These are phyloP conservation scores for Procambarus clarkii DNA, from an alignment of 1,140 invertebrate genomes.

Conservation along the genomic window DNA sequence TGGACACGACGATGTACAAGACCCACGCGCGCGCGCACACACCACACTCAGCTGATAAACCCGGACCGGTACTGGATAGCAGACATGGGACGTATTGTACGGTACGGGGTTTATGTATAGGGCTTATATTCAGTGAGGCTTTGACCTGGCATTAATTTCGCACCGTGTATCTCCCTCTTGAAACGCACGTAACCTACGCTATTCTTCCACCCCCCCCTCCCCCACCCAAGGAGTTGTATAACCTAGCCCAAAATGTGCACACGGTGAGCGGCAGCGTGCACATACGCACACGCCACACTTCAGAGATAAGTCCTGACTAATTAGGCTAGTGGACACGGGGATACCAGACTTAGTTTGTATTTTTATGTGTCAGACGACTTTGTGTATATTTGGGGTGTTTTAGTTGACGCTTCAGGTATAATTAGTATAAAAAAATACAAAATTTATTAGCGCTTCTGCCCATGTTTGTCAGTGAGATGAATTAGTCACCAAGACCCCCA, in stretches of 20 bases:
- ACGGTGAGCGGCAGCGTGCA: background rate
- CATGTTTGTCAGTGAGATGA: no score
- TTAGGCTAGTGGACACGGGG: background rate
- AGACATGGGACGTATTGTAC: constrained; percentile 45
- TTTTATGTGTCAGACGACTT: background rate
- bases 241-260: background rate
- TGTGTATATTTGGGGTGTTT: no score
- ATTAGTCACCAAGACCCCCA: no score
- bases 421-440: no score
- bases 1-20: constrained; percentile 58
- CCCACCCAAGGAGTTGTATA: background rate
- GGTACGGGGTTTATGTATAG: background rate
- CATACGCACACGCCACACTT: constrained; percentile 11
- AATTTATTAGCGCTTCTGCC: no score
- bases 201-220: background rate
- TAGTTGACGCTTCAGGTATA: no score
- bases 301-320: background rate
- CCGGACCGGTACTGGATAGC: constrained; percentile 55
- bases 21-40: constrained; percentile 44
- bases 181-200: background rate
- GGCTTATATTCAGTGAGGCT: background rate
- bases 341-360: background rate
- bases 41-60: constrained; percentile 49
- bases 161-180: background rate
- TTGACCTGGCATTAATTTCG: background rate